Conservation (phyloP, 2,888 invertebrate species). For the Catocala fraxini region DNA sequence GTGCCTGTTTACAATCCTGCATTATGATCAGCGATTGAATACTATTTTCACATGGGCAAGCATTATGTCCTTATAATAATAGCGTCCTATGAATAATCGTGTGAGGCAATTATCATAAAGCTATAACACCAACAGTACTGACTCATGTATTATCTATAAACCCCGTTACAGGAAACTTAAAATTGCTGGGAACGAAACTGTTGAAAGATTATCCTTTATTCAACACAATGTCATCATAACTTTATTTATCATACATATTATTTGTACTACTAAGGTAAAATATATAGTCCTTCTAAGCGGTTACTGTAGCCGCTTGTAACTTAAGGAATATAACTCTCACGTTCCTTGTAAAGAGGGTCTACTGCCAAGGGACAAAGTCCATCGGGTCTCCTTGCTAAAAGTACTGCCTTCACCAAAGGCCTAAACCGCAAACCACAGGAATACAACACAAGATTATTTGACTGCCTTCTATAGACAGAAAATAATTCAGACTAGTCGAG, state of each 20-base stretch:
- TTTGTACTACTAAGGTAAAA: too few relatives aligned
- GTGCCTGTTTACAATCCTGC: slow-evolving; percentile 25
- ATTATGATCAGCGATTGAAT: slow-evolving; percentile 39
- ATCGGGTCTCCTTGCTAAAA: too few relatives aligned
- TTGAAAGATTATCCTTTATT: slow-evolving; percentile 27
- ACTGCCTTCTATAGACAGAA: too few relatives aligned
- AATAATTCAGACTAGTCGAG: too few relatives aligned
- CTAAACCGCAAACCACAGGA: too few relatives aligned
- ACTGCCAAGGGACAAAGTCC: too few relatives aligned
- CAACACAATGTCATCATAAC: slow-evolving; percentile 35
- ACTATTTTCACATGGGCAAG: not conserved
- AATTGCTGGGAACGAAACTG: slow-evolving; percentile 31
- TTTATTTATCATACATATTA: slow-evolving; percentile 34
- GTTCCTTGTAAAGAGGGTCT: too few relatives aligned
- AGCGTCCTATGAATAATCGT: slow-evolving; percentile 29
- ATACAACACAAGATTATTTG: too few relatives aligned
- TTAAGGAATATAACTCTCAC: too few relatives aligned
- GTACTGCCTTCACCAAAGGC: too few relatives aligned
- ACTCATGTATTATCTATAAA: slow-evolving; percentile 40
- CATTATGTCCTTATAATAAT: slow-evolving; percentile 20
- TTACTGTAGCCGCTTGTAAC: not conserved
- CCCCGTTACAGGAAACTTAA: slow-evolving; percentile 46
- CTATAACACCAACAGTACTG: slow-evolving; percentile 24
- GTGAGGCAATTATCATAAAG: slow-evolving; percentile 31
- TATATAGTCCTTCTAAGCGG: too few relatives aligned